Evolutionary conservation across 2,113 vertebrate species (phyloP).

Genomic region (Phalacrocorax carbo): DNA sequence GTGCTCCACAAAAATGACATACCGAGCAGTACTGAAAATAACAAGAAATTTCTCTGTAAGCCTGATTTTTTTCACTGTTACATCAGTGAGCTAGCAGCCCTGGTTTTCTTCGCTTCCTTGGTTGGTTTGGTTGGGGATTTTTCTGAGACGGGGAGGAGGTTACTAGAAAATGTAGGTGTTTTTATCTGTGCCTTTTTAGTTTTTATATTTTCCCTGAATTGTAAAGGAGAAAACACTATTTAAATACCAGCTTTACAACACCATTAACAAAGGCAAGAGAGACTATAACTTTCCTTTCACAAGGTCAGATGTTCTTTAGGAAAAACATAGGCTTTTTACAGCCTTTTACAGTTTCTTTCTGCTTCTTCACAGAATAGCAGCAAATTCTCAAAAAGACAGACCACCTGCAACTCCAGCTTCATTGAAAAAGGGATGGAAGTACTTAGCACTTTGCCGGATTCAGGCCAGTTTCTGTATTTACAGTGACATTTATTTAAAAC

Average conservation of each 20-base stretch:
- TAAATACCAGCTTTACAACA: slow-evolving; percentile 20
- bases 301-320: not conserved
- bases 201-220: not conserved
- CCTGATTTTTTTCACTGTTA: slow-evolving; percentile 22
- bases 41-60: not conserved
- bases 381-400: not conserved
- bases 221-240: not conserved
- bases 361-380: not conserved
- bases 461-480: not conserved
- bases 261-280: not conserved
- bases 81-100: slow-evolving; percentile 9
- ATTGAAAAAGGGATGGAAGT: not conserved
- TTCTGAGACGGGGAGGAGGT: not conserved
- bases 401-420: not conserved
- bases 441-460: not conserved
- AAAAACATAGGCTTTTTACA: not conserved
- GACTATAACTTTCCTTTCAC: not conserved
- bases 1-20: slow-evolving; percentile 64
- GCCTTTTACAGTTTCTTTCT: not conserved
- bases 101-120: not conserved
- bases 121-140: not conserved
- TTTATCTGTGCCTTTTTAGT: slow-evolving; percentile 12
- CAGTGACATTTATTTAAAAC: slow-evolving; percentile 5
- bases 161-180: not conserved
- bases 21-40: slow-evolving; percentile 7